Conservation (phyloP, 2,113 vertebrate species). For the Platanista minor region DNA sequence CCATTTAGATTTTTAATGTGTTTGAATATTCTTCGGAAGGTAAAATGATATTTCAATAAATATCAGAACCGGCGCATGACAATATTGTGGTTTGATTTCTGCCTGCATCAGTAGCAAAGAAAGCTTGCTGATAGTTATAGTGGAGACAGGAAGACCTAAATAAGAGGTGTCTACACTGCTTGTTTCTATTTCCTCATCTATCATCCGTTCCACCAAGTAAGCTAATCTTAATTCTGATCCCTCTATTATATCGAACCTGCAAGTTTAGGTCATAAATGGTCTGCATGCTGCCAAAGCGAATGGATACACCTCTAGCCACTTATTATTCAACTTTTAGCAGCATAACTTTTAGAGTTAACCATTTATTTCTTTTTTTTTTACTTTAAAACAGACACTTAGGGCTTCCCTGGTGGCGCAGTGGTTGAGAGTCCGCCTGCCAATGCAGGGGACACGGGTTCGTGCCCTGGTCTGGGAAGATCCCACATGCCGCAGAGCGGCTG, state of each 20-base stretch:
- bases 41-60: conserved; percentile 31
- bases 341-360: not conserved
- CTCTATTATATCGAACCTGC: not conserved
- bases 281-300: not conserved
- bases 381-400: not conserved
- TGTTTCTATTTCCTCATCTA: not conserved
- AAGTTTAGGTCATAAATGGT: not conserved
- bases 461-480: no score
- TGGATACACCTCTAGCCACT: not conserved
- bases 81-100: not conserved
- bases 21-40: not conserved
- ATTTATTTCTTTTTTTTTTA: not conserved
- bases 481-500: no score
- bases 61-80: not conserved
- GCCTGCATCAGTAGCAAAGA: not conserved
- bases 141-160: not conserved
- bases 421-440: no score
- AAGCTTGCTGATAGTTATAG: not conserved
- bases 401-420: no score
- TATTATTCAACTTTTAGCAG: not conserved
- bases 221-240: not conserved
- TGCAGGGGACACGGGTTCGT: no score
- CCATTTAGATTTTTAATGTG: not conserved
- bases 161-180: not conserved
- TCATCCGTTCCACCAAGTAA: not conserved